Conservation (phyloP, 2,113 vertebrate species). For the Crypturellus undulatus region DNA sequence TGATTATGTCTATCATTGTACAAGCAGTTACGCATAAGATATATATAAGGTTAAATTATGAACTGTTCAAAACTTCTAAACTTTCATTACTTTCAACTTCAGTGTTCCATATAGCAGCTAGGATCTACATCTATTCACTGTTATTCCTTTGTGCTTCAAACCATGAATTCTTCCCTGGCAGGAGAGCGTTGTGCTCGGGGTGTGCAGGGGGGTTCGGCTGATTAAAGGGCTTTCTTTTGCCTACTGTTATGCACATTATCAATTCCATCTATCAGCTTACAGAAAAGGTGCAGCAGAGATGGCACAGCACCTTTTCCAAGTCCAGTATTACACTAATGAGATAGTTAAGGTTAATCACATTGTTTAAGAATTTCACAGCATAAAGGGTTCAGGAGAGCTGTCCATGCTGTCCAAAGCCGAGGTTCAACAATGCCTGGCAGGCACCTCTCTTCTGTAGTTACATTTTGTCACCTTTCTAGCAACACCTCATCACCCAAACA, state of each 20-base stretch:
- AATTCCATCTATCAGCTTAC: background rate
- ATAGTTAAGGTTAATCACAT: slow-evolving; percentile 26
- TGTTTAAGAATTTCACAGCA: slow-evolving; percentile 30
- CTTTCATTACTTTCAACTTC: background rate
- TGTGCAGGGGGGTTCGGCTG: background rate
- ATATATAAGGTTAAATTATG: background rate
- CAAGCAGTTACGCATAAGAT: background rate
- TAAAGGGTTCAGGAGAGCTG: background rate
- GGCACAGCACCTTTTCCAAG: background rate
- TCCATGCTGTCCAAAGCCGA: slow-evolving; percentile 7
- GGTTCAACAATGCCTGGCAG: slow-evolving; percentile 54
- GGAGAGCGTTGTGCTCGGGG: accelerated
- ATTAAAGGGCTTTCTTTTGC: background rate
- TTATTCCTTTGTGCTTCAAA: background rate
- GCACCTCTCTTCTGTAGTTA: slow-evolving; percentile 30
- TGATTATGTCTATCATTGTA: background rate
- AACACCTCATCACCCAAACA: slow-evolving; percentile 44
- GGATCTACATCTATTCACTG: background rate
- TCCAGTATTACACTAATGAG: background rate
- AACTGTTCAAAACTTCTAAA: background rate
- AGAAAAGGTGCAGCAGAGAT: background rate
- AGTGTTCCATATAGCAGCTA: background rate
- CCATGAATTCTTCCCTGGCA: background rate
- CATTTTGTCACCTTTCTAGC: slow-evolving; percentile 35
- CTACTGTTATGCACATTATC: background rate